Base-by-base conservation (phyloP, 2,113 vertebrate genomes). In the Xiphias gladius region DNA sequence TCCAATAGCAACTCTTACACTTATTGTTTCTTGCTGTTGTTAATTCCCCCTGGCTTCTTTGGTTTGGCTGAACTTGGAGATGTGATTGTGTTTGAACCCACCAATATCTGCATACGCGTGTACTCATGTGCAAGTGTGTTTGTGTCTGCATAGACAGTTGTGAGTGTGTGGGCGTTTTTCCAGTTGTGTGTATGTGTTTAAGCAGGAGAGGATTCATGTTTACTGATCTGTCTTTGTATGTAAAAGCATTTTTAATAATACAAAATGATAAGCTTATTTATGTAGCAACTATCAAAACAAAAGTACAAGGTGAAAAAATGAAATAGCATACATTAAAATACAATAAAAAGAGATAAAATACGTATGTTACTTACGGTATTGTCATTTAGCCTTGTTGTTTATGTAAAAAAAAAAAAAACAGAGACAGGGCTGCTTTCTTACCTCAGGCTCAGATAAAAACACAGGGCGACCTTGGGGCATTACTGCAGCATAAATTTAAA, bases 1-100 rank as follows among this genome's bases (percentile, higher is more conserved):
- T 87, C 83, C 78, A 81, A 78, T 67, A 55, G 37, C 68, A 58
- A 63, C 69, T 1, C 41, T 63, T 80, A 62, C 64, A 35, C 62
- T 50, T 61, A 32, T 72, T 80, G 57, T 82, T 73, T 86, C 76
- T 79, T 68, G 65, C 73, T 63, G 0, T 61, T 58, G 66, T 64
- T 59, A 43, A 50, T 52, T 71, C 70, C 61, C 79, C 63, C 32
- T 35, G 66, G 35, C 24, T 43, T 55, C 24, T 83, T 64, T 75
- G 75, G 82, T 83, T 77, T 68, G 76, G 52, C 64, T 64, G 48
- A 46, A 46, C 32, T 14, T 37, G 13, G 22, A 50, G 13, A n/a
- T 61, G 41, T 48, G 24, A 48, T 35, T 41, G 26, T 24, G 62
- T 10, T 59, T 22, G 2, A 22, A 28, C 24, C 3, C 54, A 26